Evolutionary conservation across 2,888 invertebrate genomes (phyloP), one percentile per base, ranked within the genome.

Genomic region (Ditula angustiorana): DNA sequence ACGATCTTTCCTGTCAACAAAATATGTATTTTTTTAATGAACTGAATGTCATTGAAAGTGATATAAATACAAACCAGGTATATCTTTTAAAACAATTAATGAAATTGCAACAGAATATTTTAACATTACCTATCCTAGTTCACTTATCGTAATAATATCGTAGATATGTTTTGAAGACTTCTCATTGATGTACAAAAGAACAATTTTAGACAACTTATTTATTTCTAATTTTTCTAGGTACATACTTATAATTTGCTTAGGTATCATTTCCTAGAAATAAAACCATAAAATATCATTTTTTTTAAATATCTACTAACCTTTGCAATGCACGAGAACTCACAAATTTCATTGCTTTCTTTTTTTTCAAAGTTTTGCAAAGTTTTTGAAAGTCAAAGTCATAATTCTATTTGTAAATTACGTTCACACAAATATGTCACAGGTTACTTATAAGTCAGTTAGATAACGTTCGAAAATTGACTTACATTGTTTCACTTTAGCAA

Each of bases 81-180:
- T 8, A 26, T 10, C 16, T 26, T 47, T 24, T 19, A 35, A 19
- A 35, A 49, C 35, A 5, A n/a, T n/a, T n/a, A n/a, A 7, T 23
- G 33, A 47, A 11, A 23, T 23, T 2, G 24, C 35, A 33, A 37
- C 26, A 11, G 11, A 26, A 19, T n/a, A 50, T 28, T 13, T 8
- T 13, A 53, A 59, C n/a, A 26, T 19, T 16, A 7, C 24, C 55
- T 41, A 56, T 11, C 33, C 47, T 57, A 57, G 28, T 41, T 24
- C n/a, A 19, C 16, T 50, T 41, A 58, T 46, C 70, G 67, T 68
- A 66, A 69, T 74, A 80, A 83, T 83, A 82, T 81, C 83, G 83
- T 83, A 80, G 83, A 83, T 84, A 83, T 83, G 83, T 83, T 78
- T 82, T 74, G 74, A 78, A 79, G 76, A 81, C 78, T 78, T 81